These are phyloP conservation scores for Romanogobio albipinnatus DNA, from an alignment of 2,113 vertebrate genomes.

Conservation along the genomic window DNA sequence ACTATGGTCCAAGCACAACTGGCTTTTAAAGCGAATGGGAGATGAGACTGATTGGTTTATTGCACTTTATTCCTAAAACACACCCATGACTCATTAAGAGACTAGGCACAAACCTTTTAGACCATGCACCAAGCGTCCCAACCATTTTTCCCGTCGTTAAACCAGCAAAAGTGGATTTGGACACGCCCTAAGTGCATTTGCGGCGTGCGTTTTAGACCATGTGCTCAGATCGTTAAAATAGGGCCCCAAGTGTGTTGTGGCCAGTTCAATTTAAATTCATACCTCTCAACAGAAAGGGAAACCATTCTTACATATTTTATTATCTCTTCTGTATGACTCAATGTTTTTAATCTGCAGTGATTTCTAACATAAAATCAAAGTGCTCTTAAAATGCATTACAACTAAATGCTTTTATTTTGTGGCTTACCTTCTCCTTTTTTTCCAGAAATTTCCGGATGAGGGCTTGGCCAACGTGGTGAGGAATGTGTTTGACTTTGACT, in stretches of 20 bases:
- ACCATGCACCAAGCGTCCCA: too few relatives aligned
- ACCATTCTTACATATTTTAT: neutral
- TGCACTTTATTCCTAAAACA: too few relatives aligned
- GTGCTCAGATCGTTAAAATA: too few relatives aligned
- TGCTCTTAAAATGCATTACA: neutral
- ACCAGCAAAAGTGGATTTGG: too few relatives aligned
- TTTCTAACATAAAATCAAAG: neutral
- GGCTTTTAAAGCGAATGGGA: too few relatives aligned
- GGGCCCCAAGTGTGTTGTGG: neutral
- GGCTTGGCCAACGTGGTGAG: constrained; percentile 91
- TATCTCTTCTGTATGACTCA: neutral
- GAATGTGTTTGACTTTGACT: constrained; percentile 98
- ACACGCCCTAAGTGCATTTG: too few relatives aligned
- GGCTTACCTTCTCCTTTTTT: neutral
- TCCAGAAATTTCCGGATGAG: constrained; percentile 92
- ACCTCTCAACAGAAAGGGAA: neutral
- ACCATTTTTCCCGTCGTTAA: too few relatives aligned
- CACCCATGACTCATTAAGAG: too few relatives aligned
- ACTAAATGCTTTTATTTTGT: neutral
- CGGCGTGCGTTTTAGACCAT: too few relatives aligned
- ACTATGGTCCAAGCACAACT: too few relatives aligned
- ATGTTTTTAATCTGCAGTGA: neutral
- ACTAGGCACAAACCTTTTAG: too few relatives aligned
- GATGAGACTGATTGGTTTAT: too few relatives aligned
- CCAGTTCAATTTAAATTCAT: neutral